These are phyloP conservation scores for Meandrusa payeni DNA, from an alignment of 2,888 invertebrate species.

Conservation along the genomic window DNA sequence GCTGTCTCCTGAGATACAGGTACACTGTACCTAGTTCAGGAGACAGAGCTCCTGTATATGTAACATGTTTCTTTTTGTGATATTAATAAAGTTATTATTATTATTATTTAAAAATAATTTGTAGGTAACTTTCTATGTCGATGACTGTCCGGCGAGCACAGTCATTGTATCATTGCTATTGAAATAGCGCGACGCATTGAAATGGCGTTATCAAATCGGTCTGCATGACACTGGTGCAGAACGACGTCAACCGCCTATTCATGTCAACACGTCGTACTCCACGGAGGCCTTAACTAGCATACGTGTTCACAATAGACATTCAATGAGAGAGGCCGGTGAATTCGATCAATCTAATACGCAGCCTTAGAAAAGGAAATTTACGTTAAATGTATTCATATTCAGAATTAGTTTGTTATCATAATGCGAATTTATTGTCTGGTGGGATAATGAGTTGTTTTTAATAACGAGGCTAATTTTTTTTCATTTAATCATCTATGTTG, in stretches of 20 bases:
- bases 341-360: constrained; percentile 55
- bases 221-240: constrained; percentile 48
- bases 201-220: constrained; percentile 54
- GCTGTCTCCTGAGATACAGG: no score
- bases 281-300: constrained; percentile 35
- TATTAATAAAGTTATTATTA: no score
- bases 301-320: constrained; percentile 62
- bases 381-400: not conserved
- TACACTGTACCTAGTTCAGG: no score
- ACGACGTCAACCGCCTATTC: constrained; percentile 52
- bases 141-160: constrained; percentile 12
- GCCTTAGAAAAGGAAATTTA: constrained; percentile 17
- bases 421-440: no score
- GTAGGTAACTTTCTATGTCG: not conserved
- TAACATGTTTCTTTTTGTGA: no score
- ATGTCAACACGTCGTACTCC: constrained; percentile 45
- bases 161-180: constrained; percentile 27
- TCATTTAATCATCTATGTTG: no score
- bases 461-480: no score
- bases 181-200: constrained; percentile 26
- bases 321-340: constrained; percentile 46
- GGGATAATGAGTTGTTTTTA: no score
- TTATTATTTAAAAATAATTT: no score
- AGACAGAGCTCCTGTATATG: no score
- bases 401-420: no score